phyloP scores from a whole-genome alignment of 2,113 vertebrate genomes.

The Dromiciops gliroides region DNA sequence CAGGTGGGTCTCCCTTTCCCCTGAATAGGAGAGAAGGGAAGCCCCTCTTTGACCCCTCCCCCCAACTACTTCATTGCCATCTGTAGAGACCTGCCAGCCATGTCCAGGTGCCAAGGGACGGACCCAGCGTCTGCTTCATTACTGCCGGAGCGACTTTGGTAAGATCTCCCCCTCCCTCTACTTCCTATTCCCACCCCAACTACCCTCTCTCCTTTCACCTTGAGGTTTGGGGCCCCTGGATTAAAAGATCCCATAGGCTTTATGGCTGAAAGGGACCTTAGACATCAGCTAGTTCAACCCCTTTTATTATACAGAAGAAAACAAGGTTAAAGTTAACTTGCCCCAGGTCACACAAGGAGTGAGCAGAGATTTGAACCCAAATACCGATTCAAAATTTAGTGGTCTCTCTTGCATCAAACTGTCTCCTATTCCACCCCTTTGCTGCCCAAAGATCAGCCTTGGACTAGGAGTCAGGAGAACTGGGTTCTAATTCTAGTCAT shows the following conservation, averaged over 20 bases:
- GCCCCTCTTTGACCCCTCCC: neutral
- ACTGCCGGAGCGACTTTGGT: constrained; percentile 87
- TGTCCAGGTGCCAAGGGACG: constrained; percentile 82
- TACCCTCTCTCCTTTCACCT: neutral
- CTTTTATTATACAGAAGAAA: neutral
- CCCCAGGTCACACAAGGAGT: neutral
- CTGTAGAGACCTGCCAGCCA: constrained; percentile 77
- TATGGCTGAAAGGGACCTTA: neutral
- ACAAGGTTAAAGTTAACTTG: neutral
- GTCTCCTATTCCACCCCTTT: neutral
- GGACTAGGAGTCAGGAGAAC: neutral
- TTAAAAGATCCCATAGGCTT: neutral
- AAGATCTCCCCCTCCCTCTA: constrained; percentile 33
- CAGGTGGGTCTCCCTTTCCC: neutral
- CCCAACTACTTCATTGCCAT: neutral
- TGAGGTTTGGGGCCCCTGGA: neutral
- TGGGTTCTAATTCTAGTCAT: neutral
- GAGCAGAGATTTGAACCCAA: neutral
- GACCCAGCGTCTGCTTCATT: constrained; percentile 83
- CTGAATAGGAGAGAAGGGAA: neutral
- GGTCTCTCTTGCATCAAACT: neutral
- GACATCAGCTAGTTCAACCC: neutral
- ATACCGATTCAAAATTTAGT: neutral
- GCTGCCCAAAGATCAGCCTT: neutral
- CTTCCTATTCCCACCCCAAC: neutral